A percentile compares a stretch with the other conserved stretches of the same genome.
Conservation (phyloP, 2,888 invertebrate genomes). For the Philopedon plagiatum region DNA sequence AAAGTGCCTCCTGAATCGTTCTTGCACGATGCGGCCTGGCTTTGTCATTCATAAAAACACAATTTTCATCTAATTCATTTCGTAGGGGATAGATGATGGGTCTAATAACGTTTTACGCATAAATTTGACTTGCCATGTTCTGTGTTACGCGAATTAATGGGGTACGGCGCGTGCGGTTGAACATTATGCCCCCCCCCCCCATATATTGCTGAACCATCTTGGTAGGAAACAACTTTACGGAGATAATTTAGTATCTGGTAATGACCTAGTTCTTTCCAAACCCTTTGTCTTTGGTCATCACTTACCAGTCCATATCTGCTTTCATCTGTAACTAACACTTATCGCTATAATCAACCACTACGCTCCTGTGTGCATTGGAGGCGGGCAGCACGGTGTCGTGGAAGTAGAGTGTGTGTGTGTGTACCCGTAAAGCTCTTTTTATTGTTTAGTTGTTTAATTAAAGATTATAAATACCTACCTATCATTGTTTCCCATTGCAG, state of each 20-base stretch:
- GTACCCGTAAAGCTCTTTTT: no score
- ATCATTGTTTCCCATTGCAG: no score
- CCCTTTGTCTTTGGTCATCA: neutral
- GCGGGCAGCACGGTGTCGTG: no score
- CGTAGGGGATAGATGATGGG: conserved; percentile 5
- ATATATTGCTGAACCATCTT: no score
- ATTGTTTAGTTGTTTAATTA: no score
- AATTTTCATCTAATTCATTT: conserved; percentile 29
- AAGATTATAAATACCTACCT: no score
- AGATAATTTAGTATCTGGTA: conserved; percentile 1
- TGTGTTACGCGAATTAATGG: neutral
- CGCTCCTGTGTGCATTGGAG: conserved; percentile 3
- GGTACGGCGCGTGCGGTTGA: neutral
- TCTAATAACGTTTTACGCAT: neutral
- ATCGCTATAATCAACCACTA: neutral
- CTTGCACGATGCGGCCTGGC: conserved; percentile 39
- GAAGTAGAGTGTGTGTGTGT: no score
- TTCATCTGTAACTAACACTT: neutral
- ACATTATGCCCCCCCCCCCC: conserved; percentile 4
- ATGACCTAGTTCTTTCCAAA: neutral
- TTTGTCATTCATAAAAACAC: conserved; percentile 45
- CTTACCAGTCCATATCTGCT: neutral
- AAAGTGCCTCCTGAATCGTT: conserved; percentile 23
- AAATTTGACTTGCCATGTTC: neutral
- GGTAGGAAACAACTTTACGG: no score